Evolutionary conservation across 2,888 invertebrate genomes (phyloP), one percentile per base, ranked within the genome.

Genomic region (Phorcus lineatus): DNA sequence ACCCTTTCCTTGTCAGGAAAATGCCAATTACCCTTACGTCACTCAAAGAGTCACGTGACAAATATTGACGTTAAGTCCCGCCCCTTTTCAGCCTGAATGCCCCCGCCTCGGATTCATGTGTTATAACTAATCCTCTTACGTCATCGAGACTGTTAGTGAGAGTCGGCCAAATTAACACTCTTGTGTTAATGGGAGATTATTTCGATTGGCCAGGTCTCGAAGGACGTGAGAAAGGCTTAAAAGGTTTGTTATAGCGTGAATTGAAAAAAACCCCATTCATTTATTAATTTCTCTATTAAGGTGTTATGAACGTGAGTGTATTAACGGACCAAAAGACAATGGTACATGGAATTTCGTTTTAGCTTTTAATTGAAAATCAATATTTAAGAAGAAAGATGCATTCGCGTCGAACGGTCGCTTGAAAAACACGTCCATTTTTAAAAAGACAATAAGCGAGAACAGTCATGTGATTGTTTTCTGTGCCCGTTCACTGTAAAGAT

Each of bases 21-120:
- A 40, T 70, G 70, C 36, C 70, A 70, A 31, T 70, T 70, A 70
- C 19, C 70, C 70, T 70, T 70, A 70, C 70, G 70, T 70, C 70
- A 70, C 40, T 70, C 70, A 70, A 47, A 19, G 70, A 36, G 36
- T 70, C 70, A 70, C 70, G 70, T 70, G 40, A 28, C 70, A 70
- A 7, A 19, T 36, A n/a, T 24, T 70, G 70, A 70, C 70, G 36
- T 28, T n/a, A 36, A 19, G 70, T 24, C 70, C 70, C 70, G 70
- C 70, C 70, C 70, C 9, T 70, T 70, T 70, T 70, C 70, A 36
- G 31, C 31, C 36, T 36, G 19, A n/a, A 36, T 70, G 36, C 70
- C 70, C 11, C 36, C 70, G 36, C 70, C 36, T 40, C 11, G 31
- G 70, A 36, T 40, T 36, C 70, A 40, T 70, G 19, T 28, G 36